These are phyloP conservation scores for Eristalis arbustorum DNA, from an alignment of 2,888 invertebrate species.

Conservation along the genomic window DNA sequence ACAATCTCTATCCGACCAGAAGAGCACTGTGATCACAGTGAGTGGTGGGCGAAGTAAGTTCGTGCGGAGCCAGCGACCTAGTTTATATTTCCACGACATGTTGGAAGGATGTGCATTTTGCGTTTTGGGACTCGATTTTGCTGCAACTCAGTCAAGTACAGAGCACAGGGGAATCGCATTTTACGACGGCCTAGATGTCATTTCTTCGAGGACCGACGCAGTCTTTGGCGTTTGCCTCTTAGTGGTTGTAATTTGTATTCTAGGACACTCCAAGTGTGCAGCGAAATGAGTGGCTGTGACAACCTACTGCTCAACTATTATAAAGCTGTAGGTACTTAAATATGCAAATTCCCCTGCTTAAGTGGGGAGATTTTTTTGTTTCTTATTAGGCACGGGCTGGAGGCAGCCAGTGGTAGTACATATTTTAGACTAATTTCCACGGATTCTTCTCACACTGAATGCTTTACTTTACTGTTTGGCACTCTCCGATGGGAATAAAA, in stretches of 20 bases:
- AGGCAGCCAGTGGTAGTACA: neutral
- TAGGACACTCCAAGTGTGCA: slow-evolving; percentile 39
- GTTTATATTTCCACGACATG: slow-evolving; percentile 17
- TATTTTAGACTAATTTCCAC: neutral
- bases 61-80: slow-evolving; percentile 33
- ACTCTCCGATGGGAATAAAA: too few relatives aligned
- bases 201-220: slow-evolving; percentile 27
- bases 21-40: slow-evolving; percentile 15
- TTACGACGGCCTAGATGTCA: slow-evolving; percentile 35
- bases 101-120: slow-evolving; percentile 29
- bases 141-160: slow-evolving; percentile 38
- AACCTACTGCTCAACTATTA: slow-evolving; percentile 2
- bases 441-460: too few relatives aligned
- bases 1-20: slow-evolving; percentile 30
- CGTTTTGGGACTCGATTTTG: slow-evolving; percentile 1
- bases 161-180: slow-evolving; percentile 41
- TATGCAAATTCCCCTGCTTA: neutral
- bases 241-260: slow-evolving; percentile 30
- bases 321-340: neutral
- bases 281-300: slow-evolving; percentile 19
- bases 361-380: neutral
- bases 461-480: too few relatives aligned
- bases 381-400: neutral
- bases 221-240: slow-evolving; percentile 36
- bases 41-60: neutral